Evolutionary conservation across 2,888 invertebrate genomes (phyloP).

Genomic region (Agonopterix subpropinquella): DNA sequence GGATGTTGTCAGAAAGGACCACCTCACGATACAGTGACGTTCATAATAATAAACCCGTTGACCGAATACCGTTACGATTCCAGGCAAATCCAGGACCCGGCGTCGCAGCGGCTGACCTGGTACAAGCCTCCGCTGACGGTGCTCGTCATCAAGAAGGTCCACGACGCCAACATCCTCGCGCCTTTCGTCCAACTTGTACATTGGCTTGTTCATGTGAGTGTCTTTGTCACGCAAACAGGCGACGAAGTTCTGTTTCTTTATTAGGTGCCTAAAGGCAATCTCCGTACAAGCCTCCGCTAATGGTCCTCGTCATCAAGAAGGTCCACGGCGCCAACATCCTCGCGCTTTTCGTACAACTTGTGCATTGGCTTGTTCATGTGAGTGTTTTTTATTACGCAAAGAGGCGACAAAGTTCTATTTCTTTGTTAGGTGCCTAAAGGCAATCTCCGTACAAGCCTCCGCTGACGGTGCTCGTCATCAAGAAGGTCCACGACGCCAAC

Average conservation of each 20-base stretch:
- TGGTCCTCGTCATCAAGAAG: conserved; percentile 98
- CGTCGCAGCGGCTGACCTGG: conserved; percentile 97
- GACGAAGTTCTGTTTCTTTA: no score
- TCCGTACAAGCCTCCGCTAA: conserved; percentile 97
- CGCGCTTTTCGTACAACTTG: conserved; percentile 92
- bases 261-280: no score
- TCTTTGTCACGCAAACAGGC: background rate
- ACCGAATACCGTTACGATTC: conserved; percentile 17
- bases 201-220: conserved; percentile 91
- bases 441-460: conserved; percentile 99
- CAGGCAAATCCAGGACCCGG: conserved; percentile 98
- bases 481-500: conserved; percentile 94
- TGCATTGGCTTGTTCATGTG: conserved; percentile 94
- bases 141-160: conserved; percentile 96
- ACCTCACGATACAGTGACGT: no score
- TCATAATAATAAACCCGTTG: no score
- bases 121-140: conserved; percentile 98
- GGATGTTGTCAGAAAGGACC: no score
- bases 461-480: conserved; percentile 96
- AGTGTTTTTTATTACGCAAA: no score
- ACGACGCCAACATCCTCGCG: conserved; percentile 90
- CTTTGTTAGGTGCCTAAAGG: no score
- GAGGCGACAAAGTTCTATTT: no score
- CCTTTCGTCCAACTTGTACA: conserved; percentile 95
- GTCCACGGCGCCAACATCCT: conserved; percentile 93